phyloP scores from a whole-genome alignment of 2,113 vertebrate species.

The Cariama cristata region DNA sequence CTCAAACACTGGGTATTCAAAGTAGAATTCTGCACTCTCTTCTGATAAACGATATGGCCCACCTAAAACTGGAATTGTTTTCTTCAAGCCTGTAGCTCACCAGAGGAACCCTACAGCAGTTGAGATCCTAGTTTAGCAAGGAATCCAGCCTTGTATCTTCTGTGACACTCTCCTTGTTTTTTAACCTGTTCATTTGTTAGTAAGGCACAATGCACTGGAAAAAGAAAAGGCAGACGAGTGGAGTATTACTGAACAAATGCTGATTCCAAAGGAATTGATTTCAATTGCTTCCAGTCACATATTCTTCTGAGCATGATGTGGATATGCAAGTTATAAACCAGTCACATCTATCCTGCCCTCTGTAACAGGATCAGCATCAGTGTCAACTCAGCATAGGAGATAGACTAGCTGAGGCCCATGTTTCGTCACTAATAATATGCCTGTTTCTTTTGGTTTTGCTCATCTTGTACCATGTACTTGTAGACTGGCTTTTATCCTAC shows the following conservation, averaged over 20 bases:
- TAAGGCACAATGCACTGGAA: not conserved
- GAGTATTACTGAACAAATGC: not conserved
- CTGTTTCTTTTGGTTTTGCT: not conserved
- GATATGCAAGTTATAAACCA: not conserved
- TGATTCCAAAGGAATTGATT: not conserved
- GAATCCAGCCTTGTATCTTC: not conserved
- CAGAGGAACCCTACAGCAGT: not conserved
- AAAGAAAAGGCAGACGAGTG: not conserved
- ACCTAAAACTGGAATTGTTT: not conserved
- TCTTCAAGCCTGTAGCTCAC: not conserved
- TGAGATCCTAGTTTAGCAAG: not conserved
- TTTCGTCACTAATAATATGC: not conserved
- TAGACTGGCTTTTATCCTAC: not conserved
- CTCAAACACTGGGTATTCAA: not conserved
- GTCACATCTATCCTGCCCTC: not conserved
- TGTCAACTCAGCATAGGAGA: not conserved
- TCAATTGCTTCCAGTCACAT: not conserved
- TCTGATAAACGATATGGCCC: not conserved
- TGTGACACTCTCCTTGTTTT: not conserved
- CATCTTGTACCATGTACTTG: accelerated
- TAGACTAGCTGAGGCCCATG: not conserved
- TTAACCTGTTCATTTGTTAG: not conserved
- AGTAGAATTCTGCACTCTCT: not conserved
- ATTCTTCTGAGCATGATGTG: not conserved
- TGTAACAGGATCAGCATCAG: not conserved